Evolutionary conservation across 2,797 vertebrate species (phyloP).

Genomic region (Sebastes minor): DNA sequence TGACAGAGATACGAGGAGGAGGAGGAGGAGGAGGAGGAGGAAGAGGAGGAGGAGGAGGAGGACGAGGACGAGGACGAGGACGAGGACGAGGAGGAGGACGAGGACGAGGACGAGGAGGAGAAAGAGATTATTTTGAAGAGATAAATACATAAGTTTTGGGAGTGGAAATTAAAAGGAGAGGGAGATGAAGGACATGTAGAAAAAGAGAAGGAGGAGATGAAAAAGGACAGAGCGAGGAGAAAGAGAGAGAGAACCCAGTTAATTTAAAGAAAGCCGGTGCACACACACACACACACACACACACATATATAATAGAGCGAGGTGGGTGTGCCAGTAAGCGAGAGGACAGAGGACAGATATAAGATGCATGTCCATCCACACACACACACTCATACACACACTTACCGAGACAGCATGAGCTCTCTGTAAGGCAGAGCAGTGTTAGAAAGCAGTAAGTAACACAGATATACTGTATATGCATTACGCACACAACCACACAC

Average conservation of each 20-base stretch:
- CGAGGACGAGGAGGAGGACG: neutral
- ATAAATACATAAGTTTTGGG: neutral
- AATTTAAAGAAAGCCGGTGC: conserved; percentile 32
- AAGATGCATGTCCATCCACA: conserved; percentile 4
- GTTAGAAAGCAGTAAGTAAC: conserved; percentile 77
- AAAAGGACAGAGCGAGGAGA: conserved; percentile 17
- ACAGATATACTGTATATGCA: conserved; percentile 15
- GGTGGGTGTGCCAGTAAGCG: conserved; percentile 25
- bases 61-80: neutral
- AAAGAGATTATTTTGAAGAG: neutral
- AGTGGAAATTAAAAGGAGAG: neutral
- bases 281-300: conserved; percentile 1
- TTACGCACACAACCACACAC: conserved; percentile 22
- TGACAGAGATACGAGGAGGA: neutral
- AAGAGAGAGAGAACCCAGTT: conserved; percentile 46
- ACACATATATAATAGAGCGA: conserved; percentile 40
- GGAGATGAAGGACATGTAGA: neutral
- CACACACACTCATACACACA: conserved; percentile 57
- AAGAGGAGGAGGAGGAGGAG: neutral
- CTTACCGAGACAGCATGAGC: conserved; percentile 79
- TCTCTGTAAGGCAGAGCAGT: conserved; percentile 82
- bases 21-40: neutral
- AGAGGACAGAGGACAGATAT: conserved; percentile 48
- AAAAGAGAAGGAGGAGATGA: neutral
- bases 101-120: neutral